Base-by-base conservation (phyloP, 2,113 vertebrate genomes). In the Rallus limicola region DNA sequence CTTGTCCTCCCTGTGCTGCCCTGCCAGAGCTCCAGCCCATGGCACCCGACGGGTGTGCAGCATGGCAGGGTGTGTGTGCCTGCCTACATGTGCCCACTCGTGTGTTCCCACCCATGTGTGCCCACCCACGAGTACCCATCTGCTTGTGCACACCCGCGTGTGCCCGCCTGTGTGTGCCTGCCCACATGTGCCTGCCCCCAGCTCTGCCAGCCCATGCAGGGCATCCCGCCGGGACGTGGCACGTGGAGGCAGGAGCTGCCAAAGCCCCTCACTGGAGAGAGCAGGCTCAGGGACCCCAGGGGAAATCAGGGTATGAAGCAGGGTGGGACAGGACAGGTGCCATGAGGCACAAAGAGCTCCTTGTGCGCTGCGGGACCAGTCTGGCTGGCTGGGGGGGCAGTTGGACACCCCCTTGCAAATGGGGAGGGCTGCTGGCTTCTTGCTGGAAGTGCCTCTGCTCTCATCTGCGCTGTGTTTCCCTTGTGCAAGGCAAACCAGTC, bases 281-380 rank as follows among this genome's bases (percentile, higher is more conserved):
- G 24, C 88, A 10, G 72, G 71, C 94, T 85, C 24, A 16, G 85
- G 87, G 82, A 89, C 10, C 52, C 18, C 53, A 42, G 46, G 93
- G 86, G 96, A 94, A 90, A 89, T 52, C 7, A 52, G 92, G 94
- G 69, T 24, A 26, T 33, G 82, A 91, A 65, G 88, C 59, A n/a
- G 11, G 44, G 53, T 46, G 44, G 44, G 44, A 46, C 44, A 46
- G 75, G 96, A 97, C 95, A 97, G 97, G 97, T 98, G 98, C 95
- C 96, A 88, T 76, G 11, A 80, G 89, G 96, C 91, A 98, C 98
- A 98, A 97, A 86, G 94, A 93, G 48, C 93, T 88, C 79, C 94
- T 96, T 93, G 96, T 96, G 84, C 16, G 36, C 68, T 78, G 65
- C 1, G 5, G 94, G 91, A 68, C 6, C 69, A 23, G 72, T 28